Percentiles rank a stretch among this genome's conserved stretches.
Conservation (phyloP, 2,888 invertebrate genomes). For the Drosophila fungiperda region DNA sequence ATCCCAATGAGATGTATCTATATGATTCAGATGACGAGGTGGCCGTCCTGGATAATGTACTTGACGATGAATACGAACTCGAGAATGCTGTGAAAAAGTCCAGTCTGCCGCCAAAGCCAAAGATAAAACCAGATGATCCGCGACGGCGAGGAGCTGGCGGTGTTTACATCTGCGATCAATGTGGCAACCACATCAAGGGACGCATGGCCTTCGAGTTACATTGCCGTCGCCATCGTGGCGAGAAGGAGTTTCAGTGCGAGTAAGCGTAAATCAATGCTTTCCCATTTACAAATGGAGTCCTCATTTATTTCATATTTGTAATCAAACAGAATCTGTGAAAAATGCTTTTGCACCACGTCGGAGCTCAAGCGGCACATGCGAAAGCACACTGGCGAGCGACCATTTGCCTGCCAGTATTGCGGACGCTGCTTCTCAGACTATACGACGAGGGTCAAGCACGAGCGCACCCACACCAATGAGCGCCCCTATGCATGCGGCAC, state of each 20-base stretch:
- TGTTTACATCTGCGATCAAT: conserved; percentile 70
- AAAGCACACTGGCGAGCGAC: conserved; percentile 72
- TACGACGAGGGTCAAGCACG: conserved; percentile 70
- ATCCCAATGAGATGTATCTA: conserved; percentile 56
- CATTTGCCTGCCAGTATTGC: conserved; percentile 72
- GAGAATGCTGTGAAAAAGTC: conserved; percentile 71
- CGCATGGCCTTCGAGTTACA: conserved; percentile 74
- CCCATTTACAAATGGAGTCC: not conserved
- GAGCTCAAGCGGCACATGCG: conserved; percentile 76
- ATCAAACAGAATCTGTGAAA: conserved; percentile 61
- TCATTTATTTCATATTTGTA: not conserved
- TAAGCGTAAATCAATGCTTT: conserved; percentile 32
- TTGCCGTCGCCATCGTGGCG: conserved; percentile 73
- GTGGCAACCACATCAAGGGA: conserved; percentile 71
- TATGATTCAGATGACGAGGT: conserved; percentile 73
- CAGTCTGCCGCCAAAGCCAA: conserved; percentile 71
- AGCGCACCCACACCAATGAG: conserved; percentile 79
- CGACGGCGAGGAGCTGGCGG: conserved; percentile 69
- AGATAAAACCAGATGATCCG: conserved; percentile 64
- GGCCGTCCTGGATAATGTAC: conserved; percentile 65
- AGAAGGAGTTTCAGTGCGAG: conserved; percentile 75
- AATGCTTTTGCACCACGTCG: conserved; percentile 73
- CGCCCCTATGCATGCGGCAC: conserved; percentile 72
- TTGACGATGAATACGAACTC: conserved; percentile 68
- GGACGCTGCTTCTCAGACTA: conserved; percentile 73